Conservation (phyloP, 2,797 vertebrate species). For the Hoplostethus atlanticus region DNA sequence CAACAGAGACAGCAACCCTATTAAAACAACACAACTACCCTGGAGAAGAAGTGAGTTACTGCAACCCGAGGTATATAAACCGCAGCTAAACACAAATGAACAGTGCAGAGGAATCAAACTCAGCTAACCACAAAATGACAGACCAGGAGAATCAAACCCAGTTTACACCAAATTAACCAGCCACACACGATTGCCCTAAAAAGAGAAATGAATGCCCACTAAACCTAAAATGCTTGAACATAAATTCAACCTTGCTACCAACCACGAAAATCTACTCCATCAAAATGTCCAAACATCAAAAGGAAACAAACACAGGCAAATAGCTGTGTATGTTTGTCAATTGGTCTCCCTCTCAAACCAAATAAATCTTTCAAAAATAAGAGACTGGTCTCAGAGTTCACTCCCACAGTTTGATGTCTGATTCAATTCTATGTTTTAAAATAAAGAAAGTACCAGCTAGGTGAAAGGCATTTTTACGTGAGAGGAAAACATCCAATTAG, state of each 20-base stretch:
- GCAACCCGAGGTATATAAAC: slow-evolving; percentile 30
- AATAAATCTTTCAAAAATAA: not conserved
- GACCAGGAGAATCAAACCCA: slow-evolving; percentile 3
- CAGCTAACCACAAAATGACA: not conserved
- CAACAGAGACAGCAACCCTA: slow-evolving; percentile 48
- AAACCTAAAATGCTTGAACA: no score
- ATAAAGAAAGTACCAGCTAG: not conserved
- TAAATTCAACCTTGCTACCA: slow-evolving; percentile 2
- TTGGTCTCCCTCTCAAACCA: not conserved
- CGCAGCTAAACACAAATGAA: slow-evolving; percentile 20
- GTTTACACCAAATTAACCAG: slow-evolving; percentile 15
- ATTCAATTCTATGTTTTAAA: slow-evolving; percentile 28
- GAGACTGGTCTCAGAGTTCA: not conserved
- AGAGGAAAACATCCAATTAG: not conserved
- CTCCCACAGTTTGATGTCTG: not conserved
- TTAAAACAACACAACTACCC: slow-evolving; percentile 40
- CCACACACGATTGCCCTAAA: not conserved
- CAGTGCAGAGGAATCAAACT: slow-evolving; percentile 6
- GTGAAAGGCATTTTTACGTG: slow-evolving; percentile 4
- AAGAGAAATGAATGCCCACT: not conserved
- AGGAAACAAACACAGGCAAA: not conserved
- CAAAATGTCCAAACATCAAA: slow-evolving; percentile 16
- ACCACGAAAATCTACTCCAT: slow-evolving; percentile 10
- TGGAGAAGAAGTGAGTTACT: slow-evolving; percentile 16
- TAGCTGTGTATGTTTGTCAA: not conserved